Conservation (phyloP, 2,888 invertebrate species). For the Portevinia maculata region DNA sequence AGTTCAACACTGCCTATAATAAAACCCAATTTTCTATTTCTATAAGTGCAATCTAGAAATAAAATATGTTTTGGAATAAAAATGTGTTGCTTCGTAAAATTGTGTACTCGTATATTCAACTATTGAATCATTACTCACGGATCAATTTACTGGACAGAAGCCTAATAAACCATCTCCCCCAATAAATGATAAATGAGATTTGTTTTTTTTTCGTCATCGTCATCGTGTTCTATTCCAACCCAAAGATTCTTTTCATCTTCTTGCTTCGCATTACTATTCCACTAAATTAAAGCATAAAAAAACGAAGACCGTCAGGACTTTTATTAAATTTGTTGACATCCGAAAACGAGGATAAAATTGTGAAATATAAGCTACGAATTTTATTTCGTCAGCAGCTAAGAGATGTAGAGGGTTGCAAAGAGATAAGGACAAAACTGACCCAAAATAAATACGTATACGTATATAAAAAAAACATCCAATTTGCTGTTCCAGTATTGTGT, state of each 20-base stretch:
- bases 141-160: slow-evolving; percentile 55
- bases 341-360: slow-evolving; percentile 67
- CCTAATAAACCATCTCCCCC: slow-evolving; percentile 49
- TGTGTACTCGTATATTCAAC: background rate
- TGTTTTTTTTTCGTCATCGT: slow-evolving; percentile 15
- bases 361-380: slow-evolving; percentile 66
- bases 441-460: background rate
- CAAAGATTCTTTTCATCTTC: slow-evolving; percentile 6
- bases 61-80: no score
- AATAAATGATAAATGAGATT: slow-evolving; percentile 51
- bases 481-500: slow-evolving; percentile 13
- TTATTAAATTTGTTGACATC: slow-evolving; percentile 74
- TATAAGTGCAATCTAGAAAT: no score
- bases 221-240: slow-evolving; percentile 13
- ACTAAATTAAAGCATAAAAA: slow-evolving; percentile 73
- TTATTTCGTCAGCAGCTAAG: slow-evolving; percentile 54
- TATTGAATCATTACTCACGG: slow-evolving; percentile 36
- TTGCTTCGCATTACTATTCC: slow-evolving; percentile 52
- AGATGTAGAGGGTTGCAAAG: background rate
- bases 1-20: no score
- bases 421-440: slow-evolving; percentile 35
- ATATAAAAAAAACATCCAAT: background rate
- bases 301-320: slow-evolving; percentile 59
- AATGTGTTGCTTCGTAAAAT: no score
- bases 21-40: no score